Base-by-base conservation (phyloP, 1,140 invertebrate genomes). In the Dreissena rostriformis region DNA sequence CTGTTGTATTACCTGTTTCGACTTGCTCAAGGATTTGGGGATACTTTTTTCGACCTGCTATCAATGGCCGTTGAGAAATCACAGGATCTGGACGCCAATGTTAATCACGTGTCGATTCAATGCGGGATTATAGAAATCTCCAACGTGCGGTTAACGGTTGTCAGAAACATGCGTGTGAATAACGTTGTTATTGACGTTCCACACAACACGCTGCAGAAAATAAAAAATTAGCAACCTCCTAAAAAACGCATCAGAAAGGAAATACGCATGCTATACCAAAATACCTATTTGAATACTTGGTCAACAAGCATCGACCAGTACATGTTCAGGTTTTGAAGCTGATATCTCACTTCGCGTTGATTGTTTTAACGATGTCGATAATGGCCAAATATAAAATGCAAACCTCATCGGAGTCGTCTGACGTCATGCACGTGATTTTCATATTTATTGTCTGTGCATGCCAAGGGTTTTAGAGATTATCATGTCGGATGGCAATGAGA, bases 371-470 rank as follows among this genome's bases (percentile, higher is more conserved):
- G n/a, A n/a, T 82, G 11, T 53, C 19, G 15, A 75, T 82, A 24
- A 68, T 49, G 8, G 7, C 72, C n/a, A 51, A 66, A 49, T 74
- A 53, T 24, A 61, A 53, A n/a, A 26, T 61, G 17, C 52, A 39
- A 10, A 24, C 70, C 7, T 24, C 80, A 17, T 66, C 70, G 1
- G 71, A 82, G 49, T 24, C 66, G 39, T 67, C 80, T 10, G 80
- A 82, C n/a, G 80, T 82, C 7, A 82, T 82, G 80, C 80, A 82
- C 29, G 80, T 82, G n/a, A 26, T 82, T 17, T 82, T 82, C n/a
- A 82, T 82, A 24, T 61, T 74, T 28, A 72, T 65, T 26, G 49
- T 82, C 53, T 70, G 80, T 12, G 61, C 72, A 5, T 82, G 19
- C 80, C 80, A 19, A 55, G 68, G 12, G 55, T 75, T 7, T 28